Base-by-base conservation (phyloP, 2,888 invertebrate genomes). In the Eupeodes latifasciatus region DNA sequence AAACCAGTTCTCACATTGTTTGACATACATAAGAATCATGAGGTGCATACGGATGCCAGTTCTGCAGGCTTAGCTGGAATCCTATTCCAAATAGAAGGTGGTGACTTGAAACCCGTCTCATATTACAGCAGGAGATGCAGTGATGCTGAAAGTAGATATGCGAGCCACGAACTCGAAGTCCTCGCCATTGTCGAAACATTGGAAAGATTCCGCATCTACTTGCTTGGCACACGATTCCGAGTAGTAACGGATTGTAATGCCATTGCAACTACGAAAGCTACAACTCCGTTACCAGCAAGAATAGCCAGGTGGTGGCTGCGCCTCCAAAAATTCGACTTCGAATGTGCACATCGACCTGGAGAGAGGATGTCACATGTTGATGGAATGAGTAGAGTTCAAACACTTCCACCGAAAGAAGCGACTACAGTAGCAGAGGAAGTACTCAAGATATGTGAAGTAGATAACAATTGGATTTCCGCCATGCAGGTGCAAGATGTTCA, bases 251-350 rank as follows among this genome's bases (percentile, higher is more conserved):
- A 82, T 51, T 82, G 82, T 27, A 81, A 89, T 12, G 78, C 84
- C 5, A 67, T 84, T 3, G 75, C 66, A 19, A 83, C 76, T 3
- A 83, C 83, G 9, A 81, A 83, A 40, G 83, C 69, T 5, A 81
- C 53, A 3, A 74, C 78, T 44, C 57, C 67, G 14, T 40, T 82
- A 44, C 76, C 59, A 1, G 27, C 77, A 1, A 71, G 71, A 7
- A 76, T 76, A 14, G 64, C 51, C 4, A 14, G 79, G 47, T 76
- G 77, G 69, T 80, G 80, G 88, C 66, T 81, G 2, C 55, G 64
- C 9, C 47, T 88, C 6, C 81, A 88, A 44, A 79, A 89, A 27
- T 80, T 89, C 34, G 82, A 85, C 11, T 89, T 85, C 12, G 67
- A 82, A 34, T 71, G 69, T 55, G 34, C 49, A 5, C 85, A 85